phyloP scores from a whole-genome alignment of 2,113 vertebrate species.

The Lophotis ruficrista region DNA sequence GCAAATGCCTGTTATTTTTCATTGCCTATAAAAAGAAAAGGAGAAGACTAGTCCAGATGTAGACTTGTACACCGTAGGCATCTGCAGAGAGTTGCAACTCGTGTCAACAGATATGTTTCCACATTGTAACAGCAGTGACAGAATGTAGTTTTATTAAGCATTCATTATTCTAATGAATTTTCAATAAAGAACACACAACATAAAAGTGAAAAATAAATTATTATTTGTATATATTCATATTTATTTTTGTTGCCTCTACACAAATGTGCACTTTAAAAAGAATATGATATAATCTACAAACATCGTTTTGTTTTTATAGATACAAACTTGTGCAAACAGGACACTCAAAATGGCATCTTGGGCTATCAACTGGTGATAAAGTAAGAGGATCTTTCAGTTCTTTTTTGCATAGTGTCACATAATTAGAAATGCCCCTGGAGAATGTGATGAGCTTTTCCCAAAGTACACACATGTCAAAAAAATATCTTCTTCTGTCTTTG shows the following conservation, averaged over 20 bases:
- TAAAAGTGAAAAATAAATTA: neutral
- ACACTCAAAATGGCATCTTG: neutral
- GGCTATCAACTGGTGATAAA: neutral
- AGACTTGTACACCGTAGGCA: neutral
- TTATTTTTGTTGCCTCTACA: neutral
- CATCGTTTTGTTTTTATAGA: neutral
- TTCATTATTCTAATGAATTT: neutral
- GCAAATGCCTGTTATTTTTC: neutral
- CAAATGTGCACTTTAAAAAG: neutral
- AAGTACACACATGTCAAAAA: neutral
- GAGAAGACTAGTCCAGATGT: neutral
- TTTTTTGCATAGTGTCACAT: neutral
- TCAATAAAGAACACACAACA: neutral
- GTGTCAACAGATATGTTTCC: neutral
- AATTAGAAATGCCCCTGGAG: neutral
- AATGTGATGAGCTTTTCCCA: neutral
- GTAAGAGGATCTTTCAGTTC: neutral
- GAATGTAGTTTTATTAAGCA: neutral
- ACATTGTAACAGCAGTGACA: neutral
- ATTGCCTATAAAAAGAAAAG: neutral
- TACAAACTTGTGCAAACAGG: neutral
- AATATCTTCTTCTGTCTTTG: neutral
- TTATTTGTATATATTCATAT: neutral
- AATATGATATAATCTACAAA: neutral
- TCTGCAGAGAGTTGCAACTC: neutral